phyloP scores from a whole-genome alignment of 2,888 invertebrate genomes.

The Ophion obscuratus region DNA sequence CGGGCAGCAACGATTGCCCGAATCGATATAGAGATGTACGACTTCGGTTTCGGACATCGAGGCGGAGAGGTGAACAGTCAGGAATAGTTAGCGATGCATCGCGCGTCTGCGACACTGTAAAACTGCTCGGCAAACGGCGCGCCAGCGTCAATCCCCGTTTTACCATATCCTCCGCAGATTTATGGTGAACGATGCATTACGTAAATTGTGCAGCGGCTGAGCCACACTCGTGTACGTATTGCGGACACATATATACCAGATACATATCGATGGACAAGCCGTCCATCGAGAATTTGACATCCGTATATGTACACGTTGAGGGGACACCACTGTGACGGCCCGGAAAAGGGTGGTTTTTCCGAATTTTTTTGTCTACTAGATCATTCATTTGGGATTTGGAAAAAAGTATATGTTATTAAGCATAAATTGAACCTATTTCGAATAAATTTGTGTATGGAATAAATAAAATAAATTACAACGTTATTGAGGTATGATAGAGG shows the following conservation, averaged over 20 bases:
- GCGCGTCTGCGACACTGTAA: conserved; percentile 42
- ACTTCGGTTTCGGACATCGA: conserved; percentile 53
- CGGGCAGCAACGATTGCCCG: conserved; percentile 31
- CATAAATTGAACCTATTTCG: too few relatives aligned
- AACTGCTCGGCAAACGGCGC: conserved; percentile 55
- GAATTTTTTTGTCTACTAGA: too few relatives aligned
- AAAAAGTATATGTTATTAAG: too few relatives aligned
- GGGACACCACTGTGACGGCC: too few relatives aligned
- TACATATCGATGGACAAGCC: neutral
- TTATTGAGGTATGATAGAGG: too few relatives aligned
- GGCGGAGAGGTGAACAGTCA: conserved; percentile 37
- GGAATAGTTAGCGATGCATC: conserved; percentile 14
- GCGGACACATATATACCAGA: conserved; percentile 9
- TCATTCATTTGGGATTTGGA: too few relatives aligned
- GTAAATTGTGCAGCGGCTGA: conserved; percentile 77
- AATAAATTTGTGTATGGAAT: too few relatives aligned
- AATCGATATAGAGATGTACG: conserved; percentile 43
- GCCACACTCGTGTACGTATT: conserved; percentile 65
- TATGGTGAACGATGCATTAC: conserved; percentile 79
- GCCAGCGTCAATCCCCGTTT: conserved; percentile 74
- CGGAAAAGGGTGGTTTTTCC: too few relatives aligned
- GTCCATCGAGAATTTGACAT: conserved; percentile 26
- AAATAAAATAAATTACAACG: too few relatives aligned
- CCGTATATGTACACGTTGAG: neutral
- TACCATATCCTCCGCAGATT: conserved; percentile 70